Evolutionary conservation across 2,888 invertebrate species (phyloP).

Genomic region (Thymelicus acteon): DNA sequence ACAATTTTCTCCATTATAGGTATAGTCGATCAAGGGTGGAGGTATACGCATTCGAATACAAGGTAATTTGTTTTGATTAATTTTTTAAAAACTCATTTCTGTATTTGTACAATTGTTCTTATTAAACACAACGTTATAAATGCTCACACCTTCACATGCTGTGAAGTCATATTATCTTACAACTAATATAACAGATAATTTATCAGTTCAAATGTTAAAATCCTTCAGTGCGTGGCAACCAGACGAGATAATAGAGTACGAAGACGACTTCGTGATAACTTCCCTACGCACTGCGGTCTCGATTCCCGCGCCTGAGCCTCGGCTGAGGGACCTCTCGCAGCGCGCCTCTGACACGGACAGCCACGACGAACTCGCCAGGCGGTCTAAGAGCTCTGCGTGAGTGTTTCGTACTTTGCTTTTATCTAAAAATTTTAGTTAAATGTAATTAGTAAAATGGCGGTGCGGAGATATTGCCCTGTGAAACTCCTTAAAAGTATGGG

Average conservation of each 20-base stretch:
- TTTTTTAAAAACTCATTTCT: background rate
- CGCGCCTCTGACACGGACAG: slow-evolving; percentile 67
- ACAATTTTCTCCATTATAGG: slow-evolving; percentile 54
- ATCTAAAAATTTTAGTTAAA: background rate
- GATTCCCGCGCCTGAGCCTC: slow-evolving; percentile 35
- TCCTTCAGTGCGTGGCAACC: slow-evolving; percentile 92
- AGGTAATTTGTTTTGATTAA: slow-evolving; percentile 50
- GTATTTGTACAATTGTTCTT: too few relatives aligned
- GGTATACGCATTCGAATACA: slow-evolving; percentile 65
- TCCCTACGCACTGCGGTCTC: slow-evolving; percentile 67
- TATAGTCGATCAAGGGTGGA: slow-evolving; percentile 71
- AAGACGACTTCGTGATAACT: slow-evolving; percentile 91
- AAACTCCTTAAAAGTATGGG: background rate
- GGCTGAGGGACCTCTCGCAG: slow-evolving; percentile 44
- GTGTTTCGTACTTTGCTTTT: slow-evolving; percentile 40
- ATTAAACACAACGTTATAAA: too few relatives aligned
- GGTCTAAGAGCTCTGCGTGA: slow-evolving; percentile 67
- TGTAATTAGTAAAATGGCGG: background rate
- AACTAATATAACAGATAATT: too few relatives aligned
- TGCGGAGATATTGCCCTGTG: background rate
- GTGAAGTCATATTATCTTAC: too few relatives aligned
- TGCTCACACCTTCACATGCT: too few relatives aligned
- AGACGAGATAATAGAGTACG: slow-evolving; percentile 94
- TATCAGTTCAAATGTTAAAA: too few relatives aligned
- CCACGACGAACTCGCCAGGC: slow-evolving; percentile 59